Conservation (phyloP, 2,888 invertebrate genomes). For the Diadegma fenestrale region DNA sequence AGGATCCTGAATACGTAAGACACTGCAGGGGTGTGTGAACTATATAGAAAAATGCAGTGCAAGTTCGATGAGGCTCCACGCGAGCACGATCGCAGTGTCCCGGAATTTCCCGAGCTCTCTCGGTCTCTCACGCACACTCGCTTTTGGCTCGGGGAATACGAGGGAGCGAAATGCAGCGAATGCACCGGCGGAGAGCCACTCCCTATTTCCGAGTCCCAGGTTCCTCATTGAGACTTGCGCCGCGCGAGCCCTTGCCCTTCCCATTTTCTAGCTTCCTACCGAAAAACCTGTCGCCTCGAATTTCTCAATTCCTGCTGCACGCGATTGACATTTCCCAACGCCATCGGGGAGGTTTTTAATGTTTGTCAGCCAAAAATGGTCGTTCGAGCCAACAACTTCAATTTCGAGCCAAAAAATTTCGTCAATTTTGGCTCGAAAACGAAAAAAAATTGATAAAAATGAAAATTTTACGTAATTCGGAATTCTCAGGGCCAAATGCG, state of each 20-base stretch:
- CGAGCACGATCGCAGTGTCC: conserved; percentile 61
- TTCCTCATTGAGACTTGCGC: conserved; percentile 64
- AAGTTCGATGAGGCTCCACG: conserved; percentile 46
- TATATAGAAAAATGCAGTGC: conserved; percentile 60
- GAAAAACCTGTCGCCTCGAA: neutral
- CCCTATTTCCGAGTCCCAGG: conserved; percentile 65
- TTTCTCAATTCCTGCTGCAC: neutral
- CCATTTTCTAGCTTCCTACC: conserved; percentile 28
- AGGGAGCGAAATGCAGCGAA: conserved; percentile 62
- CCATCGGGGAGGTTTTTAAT: neutral
- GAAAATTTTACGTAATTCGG: neutral
- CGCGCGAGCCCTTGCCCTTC: conserved; percentile 55
- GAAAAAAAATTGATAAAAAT: neutral
- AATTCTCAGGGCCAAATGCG: neutral
- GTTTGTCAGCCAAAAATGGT: neutral
- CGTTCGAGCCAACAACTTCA: neutral
- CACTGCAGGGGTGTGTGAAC: conserved; percentile 37
- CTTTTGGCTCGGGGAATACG: conserved; percentile 45
- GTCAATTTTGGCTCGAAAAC: neutral
- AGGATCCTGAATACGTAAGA: conserved; percentile 47
- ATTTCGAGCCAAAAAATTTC: neutral
- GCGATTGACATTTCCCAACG: neutral
- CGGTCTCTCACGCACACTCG: conserved; percentile 14
- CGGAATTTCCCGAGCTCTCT: conserved; percentile 61
- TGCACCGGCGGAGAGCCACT: conserved; percentile 71